Evolutionary conservation across 2,888 invertebrate species (phyloP), one percentile per base, ranked within the genome.

Genomic region (Leucoma salicis): DNA sequence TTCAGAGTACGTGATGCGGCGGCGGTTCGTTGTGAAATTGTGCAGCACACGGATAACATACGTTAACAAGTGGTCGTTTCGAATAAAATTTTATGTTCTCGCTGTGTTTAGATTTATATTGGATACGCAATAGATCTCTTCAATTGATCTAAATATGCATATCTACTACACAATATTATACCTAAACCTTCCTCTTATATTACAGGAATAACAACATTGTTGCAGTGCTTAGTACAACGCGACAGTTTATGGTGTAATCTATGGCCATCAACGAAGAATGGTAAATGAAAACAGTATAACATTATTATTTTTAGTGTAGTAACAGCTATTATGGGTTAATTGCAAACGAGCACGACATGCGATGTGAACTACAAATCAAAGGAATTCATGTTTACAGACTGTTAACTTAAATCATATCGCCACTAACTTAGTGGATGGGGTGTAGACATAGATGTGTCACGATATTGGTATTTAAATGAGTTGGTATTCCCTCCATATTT

Each of bases 1-100:
- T 88, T 85, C 78, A 80, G 82, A 74, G 78, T 80, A 85, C 84
- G 88, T 87, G 86, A 82, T 81, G 72, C 77, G 71, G 74, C 77
- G 75, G 67, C 65, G 68, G 61, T 66, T 73, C 68, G 78, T 80
- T 87, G 84, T 81, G 85, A 85, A 85, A 86, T 82, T 81, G 77
- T 58, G 70, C 76, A 77, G 82, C 79, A 77, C 76, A 75, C 71
- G 74, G 74, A 73, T 74, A 79, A 82, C 81, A 79, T 73, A 76
- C 74, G 79, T 76, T 82, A 84, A 82, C 82, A 84, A 85, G 81
- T 79, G 78, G 74, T 74, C 75, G 76, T 79, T 78, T 66, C 73
- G 63, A 78, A 81, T 80, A 77, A 81, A 76, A 78, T 73, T 73
- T 74, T 77, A 78, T 82, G 76, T 75, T 78, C 74, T 78, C 64